phyloP scores from a whole-genome alignment of 2,888 invertebrate genomes.

The Drosophila basisetae region DNA sequence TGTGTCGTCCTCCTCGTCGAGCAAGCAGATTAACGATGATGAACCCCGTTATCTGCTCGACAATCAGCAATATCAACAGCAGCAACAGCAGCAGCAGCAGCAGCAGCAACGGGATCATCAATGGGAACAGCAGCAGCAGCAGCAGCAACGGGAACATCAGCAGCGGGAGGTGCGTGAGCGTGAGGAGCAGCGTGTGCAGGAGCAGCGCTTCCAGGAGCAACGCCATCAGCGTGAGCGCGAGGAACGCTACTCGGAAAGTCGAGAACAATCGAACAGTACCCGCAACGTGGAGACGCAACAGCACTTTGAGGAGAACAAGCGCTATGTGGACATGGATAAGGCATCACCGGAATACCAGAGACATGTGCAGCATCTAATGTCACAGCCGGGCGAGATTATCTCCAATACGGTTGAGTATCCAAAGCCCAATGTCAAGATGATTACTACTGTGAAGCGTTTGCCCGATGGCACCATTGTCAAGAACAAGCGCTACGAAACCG shows the following conservation, averaged over 20 bases:
- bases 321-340: constrained; percentile 84
- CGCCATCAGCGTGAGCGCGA: constrained; percentile 61
- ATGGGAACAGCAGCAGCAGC: constrained; percentile 1
- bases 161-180: constrained; percentile 63
- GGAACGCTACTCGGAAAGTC: constrained; percentile 69
- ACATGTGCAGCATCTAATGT: constrained; percentile 82
- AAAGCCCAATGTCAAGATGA: constrained; percentile 89
- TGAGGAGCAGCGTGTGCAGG: constrained; percentile 56
- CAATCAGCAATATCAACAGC: constrained; percentile 35
- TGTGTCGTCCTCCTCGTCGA: constrained; percentile 79
- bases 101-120: constrained; percentile 11
- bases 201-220: constrained; percentile 55
- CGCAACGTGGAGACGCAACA: constrained; percentile 80
- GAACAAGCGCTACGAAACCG: constrained; percentile 89
- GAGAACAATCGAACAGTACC: constrained; percentile 66
- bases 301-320: constrained; percentile 80
- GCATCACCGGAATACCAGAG: constrained; percentile 84
- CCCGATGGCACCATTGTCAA: constrained; percentile 89
- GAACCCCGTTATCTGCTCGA: constrained; percentile 74
- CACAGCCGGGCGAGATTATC: constrained; percentile 86
- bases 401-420: constrained; percentile 88
- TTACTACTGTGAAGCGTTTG: constrained; percentile 89
- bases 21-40: constrained; percentile 70
- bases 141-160: constrained; percentile 56
- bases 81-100: constrained; percentile 22